Evolutionary conservation across 2,113 vertebrate species (phyloP), one percentile per base, ranked within the genome.

Genomic region (Bubo bubo): DNA sequence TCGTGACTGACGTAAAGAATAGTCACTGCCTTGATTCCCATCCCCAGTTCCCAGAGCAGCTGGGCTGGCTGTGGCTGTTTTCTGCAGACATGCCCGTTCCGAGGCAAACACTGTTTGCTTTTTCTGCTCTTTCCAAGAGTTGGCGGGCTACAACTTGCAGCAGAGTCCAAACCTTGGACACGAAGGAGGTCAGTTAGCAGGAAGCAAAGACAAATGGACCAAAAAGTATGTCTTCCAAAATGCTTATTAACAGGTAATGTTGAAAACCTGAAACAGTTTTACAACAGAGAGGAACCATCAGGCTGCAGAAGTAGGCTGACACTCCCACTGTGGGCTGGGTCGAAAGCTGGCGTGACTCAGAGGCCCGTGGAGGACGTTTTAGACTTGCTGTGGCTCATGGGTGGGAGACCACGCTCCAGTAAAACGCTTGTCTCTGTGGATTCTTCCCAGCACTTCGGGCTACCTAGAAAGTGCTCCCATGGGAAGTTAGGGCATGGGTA

Each of bases 381-480:
- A 30, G 60, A 43, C 49, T 56, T 63, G 12, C 47, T 67, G 14
- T 35, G 20, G 10, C 53, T 94, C 52, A 47, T 0, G 4, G 34
- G 24, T 52, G 14, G 47, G 28, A 56, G 34, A 43, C 24, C 12
- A 45, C 0, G 1, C 6, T 70, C 59, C 58, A 27, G 22, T 56
- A 58, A 76, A 90, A 63, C 0, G 0, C 12, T 85, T 1, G 1
- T 39, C 39, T 58, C 14, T 58, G 16, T 43, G 63, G 18, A 56
- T 62, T 35, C 41, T 94, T 70, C 45, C 37, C 67, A 76, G 45
- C 3, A 18, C 22, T 49, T 92, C 45, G 39, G 39, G 16, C n/a
- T 67, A 58, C 52, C 24, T 67, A 17, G 43, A 49, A 86, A 76
- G 30, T 56, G 34, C 30, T 86, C 53, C 58, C 37, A 13, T 56